phyloP scores from a whole-genome alignment of 2,797 vertebrate species.

The Trematomus bernacchii region DNA sequence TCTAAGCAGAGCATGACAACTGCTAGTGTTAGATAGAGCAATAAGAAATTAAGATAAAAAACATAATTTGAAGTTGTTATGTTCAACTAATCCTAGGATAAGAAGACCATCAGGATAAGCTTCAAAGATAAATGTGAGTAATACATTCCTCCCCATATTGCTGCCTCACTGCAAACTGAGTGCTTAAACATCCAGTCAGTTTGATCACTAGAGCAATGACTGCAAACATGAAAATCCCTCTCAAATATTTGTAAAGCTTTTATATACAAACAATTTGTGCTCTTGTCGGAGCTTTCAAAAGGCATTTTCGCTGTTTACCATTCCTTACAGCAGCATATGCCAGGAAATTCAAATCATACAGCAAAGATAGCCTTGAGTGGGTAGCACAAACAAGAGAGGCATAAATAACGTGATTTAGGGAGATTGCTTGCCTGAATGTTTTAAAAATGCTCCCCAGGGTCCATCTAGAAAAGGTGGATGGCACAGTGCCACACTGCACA shows the following conservation, averaged over 20 bases:
- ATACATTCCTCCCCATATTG: background rate
- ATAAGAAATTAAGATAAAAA: too few species aligned
- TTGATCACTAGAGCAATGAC: background rate
- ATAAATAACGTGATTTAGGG: constrained; percentile 41
- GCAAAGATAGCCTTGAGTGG: constrained; percentile 28
- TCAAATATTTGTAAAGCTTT: background rate
- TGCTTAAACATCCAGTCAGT: too few species aligned
- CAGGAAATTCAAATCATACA: constrained; percentile 1
- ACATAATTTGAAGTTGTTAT: too few species aligned
- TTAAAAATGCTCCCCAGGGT: constrained; percentile 50
- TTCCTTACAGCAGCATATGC: background rate
- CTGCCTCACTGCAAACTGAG: background rate
- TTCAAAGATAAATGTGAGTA: too few species aligned
- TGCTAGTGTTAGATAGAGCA: too few species aligned
- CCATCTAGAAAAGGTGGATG: constrained; percentile 52
- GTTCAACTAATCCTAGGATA: too few species aligned
- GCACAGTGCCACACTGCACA: constrained; percentile 24
- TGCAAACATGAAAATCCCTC: constrained; percentile 4
- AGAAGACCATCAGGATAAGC: too few species aligned
- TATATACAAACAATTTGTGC: background rate
- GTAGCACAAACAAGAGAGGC: constrained; percentile 17
- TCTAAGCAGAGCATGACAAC: too few species aligned
- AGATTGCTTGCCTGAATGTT: constrained; percentile 32
- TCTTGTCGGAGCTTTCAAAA: background rate
- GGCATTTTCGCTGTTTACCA: constrained; percentile 6